Conservation (phyloP, 2,888 invertebrate species). For the Chirona hameri region DNA sequence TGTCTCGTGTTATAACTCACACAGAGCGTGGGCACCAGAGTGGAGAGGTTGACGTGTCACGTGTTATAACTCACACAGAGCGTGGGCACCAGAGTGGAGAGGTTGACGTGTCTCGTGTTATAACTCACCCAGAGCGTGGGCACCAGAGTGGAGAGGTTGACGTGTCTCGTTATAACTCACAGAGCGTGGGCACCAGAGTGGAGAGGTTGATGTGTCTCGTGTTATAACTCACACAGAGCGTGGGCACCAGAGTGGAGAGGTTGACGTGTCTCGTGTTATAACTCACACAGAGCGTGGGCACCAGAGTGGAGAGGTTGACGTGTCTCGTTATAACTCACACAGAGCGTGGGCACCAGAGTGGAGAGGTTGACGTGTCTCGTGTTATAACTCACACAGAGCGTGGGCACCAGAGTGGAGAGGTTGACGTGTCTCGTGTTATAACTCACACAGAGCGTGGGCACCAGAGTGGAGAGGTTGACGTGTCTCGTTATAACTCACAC, state of each 20-base stretch:
- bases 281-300: constrained; percentile 89
- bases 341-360: constrained; percentile 84
- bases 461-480: constrained; percentile 85
- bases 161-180: too few species aligned
- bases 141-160: constrained; percentile 86
- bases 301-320: constrained; percentile 85
- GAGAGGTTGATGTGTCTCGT: constrained; percentile 89
- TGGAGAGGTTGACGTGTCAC: constrained; percentile 85
- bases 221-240: too few species aligned
- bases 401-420: constrained; percentile 84
- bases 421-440: constrained; percentile 91
- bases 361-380: constrained; percentile 89
- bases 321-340: too few species aligned
- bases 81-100: constrained; percentile 85
- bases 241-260: constrained; percentile 84
- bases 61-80: too few species aligned
- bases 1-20: too few species aligned
- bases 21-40: constrained; percentile 87
- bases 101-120: constrained; percentile 87
- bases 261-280: constrained; percentile 91
- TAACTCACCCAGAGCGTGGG: too few species aligned
- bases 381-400: too few species aligned
- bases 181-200: constrained; percentile 84
- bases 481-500: too few species aligned
- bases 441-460: constrained; percentile 89